Percentiles rank a stretch among this genome's conserved stretches.
phyloP scores from a whole-genome alignment of 1,140 invertebrate species.

The Teleogryllus occipitalis region DNA sequence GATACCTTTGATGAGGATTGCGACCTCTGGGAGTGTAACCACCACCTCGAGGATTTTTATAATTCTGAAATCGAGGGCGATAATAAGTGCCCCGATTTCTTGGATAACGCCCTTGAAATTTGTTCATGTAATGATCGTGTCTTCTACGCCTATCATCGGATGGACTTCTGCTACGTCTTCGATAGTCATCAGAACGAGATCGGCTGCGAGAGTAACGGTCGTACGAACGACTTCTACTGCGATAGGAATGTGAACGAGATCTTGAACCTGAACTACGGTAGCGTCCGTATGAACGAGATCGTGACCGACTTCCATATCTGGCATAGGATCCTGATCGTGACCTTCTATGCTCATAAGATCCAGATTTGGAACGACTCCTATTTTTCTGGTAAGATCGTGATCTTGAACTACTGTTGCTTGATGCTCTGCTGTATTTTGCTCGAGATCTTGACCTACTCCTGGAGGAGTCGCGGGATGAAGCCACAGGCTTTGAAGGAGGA shows the following conservation, averaged over 20 bases:
- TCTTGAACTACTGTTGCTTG: slow-evolving; percentile 17
- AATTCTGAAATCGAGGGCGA: slow-evolving; percentile 58
- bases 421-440: slow-evolving; percentile 17
- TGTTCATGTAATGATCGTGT: slow-evolving; percentile 35
- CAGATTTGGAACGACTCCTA: slow-evolving; percentile 21
- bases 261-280: slow-evolving; percentile 24
- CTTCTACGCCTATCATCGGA: slow-evolving; percentile 46
- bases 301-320: slow-evolving; percentile 29
- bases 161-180: slow-evolving; percentile 43
- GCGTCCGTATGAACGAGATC: slow-evolving; percentile 30
- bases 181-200: slow-evolving; percentile 38
- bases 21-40: slow-evolving; percentile 30
- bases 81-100: slow-evolving; percentile 65
- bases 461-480: slow-evolving; percentile 18
- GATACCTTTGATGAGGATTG: slow-evolving; percentile 14
- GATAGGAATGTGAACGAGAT: slow-evolving; percentile 33
- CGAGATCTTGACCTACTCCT: slow-evolving; percentile 17
- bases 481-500: neutral
- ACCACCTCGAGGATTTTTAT: slow-evolving; percentile 33
- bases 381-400: slow-evolving; percentile 22
- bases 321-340: slow-evolving; percentile 32
- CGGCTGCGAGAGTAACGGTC: slow-evolving; percentile 34
- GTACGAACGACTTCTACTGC: slow-evolving; percentile 39
- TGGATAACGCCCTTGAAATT: slow-evolving; percentile 43
- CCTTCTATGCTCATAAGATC: slow-evolving; percentile 23